These are phyloP conservation scores for Cancer borealis DNA, from an alignment of 2,888 invertebrate genomes.

Conservation along the genomic window DNA sequence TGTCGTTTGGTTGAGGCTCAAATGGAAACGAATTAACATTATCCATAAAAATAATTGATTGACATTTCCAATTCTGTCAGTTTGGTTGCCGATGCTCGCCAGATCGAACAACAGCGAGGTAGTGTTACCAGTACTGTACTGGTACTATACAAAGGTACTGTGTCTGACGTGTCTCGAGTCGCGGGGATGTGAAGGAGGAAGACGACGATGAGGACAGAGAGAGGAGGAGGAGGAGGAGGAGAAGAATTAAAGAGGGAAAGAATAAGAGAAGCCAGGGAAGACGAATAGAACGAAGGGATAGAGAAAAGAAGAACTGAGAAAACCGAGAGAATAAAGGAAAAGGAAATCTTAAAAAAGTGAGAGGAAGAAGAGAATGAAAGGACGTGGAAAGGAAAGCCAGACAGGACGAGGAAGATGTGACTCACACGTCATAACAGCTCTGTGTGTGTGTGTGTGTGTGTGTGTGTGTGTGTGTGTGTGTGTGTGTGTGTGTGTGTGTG, in stretches of 20 bases:
- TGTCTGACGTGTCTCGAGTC: background rate
- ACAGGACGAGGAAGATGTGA: no score
- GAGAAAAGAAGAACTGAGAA: background rate
- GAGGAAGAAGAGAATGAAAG: no score
- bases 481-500: background rate
- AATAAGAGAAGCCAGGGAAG: no score
- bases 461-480: constrained; percentile 3
- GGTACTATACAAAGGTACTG: no score
- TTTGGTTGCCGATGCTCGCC: background rate
- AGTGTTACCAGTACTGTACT: no score
- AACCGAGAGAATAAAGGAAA: no score
- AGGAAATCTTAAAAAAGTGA: no score
- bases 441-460: background rate
- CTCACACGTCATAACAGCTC: no score
- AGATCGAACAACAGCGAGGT: background rate
- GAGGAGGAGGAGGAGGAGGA: background rate
- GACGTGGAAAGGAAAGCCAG: no score
- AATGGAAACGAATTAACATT: constrained; percentile 12
- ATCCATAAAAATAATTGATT: constrained; percentile 8
- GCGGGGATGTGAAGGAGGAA: background rate
- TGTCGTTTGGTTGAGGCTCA: background rate
- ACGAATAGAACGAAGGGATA: background rate
- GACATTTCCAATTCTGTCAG: background rate
- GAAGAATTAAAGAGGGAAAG: no score
- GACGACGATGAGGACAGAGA: background rate